Percentiles rank a stretch among this genome's conserved stretches.
These are phyloP conservation scores for Andrena haemorrhoa DNA, from an alignment of 2,888 invertebrate genomes.

Conservation along the genomic window DNA sequence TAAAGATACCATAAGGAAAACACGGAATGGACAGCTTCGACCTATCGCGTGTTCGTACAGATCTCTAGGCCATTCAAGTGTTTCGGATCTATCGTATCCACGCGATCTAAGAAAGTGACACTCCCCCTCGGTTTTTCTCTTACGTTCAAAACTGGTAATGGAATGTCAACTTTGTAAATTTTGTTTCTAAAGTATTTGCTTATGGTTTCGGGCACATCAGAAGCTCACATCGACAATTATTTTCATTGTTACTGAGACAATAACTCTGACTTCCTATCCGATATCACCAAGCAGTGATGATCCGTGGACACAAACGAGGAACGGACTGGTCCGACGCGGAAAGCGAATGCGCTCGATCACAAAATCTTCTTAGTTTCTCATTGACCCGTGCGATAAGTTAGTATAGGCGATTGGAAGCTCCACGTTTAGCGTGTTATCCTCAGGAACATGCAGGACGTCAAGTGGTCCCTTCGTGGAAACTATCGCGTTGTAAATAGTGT, in stretches of 20 bases:
- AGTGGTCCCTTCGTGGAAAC: conserved; percentile 45
- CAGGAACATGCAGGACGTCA: conserved; percentile 40
- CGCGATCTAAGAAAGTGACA: conserved; percentile 45
- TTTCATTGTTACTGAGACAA: conserved; percentile 38
- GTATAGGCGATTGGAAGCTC: conserved; percentile 43
- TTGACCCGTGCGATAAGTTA: conserved; percentile 39
- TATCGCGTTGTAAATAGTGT: conserved; percentile 44
- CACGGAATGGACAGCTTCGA: conserved; percentile 45
- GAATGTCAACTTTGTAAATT: conserved; percentile 65
- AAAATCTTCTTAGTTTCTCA: conserved; percentile 44
- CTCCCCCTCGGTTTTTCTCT: conserved; percentile 44
- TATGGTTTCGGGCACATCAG: conserved; percentile 36
- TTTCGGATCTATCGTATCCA: conserved; percentile 44
- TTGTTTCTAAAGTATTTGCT: conserved; percentile 51
- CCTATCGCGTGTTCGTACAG: conserved; percentile 44
- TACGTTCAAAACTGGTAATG: conserved; percentile 67
- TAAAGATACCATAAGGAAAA: conserved; percentile 23
- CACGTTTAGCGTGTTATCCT: conserved; percentile 40
- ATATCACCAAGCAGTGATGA: conserved; percentile 33
- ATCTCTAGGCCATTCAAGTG: conserved; percentile 54
- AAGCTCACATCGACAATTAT: conserved; percentile 23
- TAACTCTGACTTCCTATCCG: conserved; percentile 45
- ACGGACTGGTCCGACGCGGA: conserved; percentile 33
- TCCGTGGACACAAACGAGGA: conserved; percentile 22
- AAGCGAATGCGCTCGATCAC: conserved; percentile 18